Base-by-base conservation (phyloP, 2,797 vertebrate species). In the Eurystomus glaucurus region DNA sequence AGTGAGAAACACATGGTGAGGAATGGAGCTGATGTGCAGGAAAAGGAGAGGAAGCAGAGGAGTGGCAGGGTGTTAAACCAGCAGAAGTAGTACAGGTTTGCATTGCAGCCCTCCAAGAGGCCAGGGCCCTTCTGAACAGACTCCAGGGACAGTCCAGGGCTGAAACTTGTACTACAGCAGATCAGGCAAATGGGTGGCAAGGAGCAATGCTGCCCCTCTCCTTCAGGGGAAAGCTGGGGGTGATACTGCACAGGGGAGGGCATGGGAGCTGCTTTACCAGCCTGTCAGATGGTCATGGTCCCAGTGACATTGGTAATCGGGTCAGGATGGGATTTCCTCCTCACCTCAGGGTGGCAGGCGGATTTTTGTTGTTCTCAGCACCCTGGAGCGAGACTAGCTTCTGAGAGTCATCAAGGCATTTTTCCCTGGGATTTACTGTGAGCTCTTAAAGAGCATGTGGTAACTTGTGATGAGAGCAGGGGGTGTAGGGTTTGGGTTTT, bases 161-260 rank as follows among this genome's bases (percentile, higher is more conserved):
- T 43, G n/a, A 33, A 74, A 15, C 20, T 23, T 23, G 14, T 54
- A 22, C 77, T 66, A 1, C 46, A 51, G 31, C 23, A 46, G n/a
- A n/a, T 64, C 41, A 74, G 29, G 35, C 4, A 33, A 41, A 61
- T n/a, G 11, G 29, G 14, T 65, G 69, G 10, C 14, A 45, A 57
- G 25, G 37, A 19, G 3, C 15, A 29, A 6, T 6, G 33, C 23
- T 26, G 21, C 28, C 61, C 22, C 41, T 79, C 2, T 35, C 3
- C 11, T 48, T 31, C 37, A 33, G 45, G 45, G 21, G 5, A 55
- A n/a, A n/a, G 54, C 29, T 55, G 54, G 31, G 31, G 54, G n/a
- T 20, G 18, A 39, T 55, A 19, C 21, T 37, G 22, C 22, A 2
- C 0, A 0, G 43, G 60, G 17, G 52, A 57, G 33, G 54, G 25